Evolutionary conservation across 2,888 invertebrate species (phyloP), one percentile per base, ranked within the genome.

Genomic region (Boloria selene): DNA sequence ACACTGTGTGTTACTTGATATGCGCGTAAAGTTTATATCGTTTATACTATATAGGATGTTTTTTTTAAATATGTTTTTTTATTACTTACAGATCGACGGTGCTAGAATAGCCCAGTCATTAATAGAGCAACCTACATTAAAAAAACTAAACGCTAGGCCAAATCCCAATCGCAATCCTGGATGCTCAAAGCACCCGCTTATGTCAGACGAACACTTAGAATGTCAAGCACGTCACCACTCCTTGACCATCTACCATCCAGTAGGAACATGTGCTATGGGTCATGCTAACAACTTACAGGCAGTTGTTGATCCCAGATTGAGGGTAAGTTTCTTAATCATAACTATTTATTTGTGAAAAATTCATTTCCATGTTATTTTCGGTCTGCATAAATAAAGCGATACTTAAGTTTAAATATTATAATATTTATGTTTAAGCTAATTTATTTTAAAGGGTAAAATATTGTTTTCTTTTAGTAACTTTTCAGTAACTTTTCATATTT

Each of bases 191-290:
- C 87, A 94, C 55, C 88, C 92, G 55, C 94, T 95, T 65, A 91
- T 95, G 73, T 95, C 95, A 0, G 95, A 96, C 73, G 95, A 94
- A 58, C 97, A 96, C 78, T 94, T 96, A 93, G 95, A 94, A 66
- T 97, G 97, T 73, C 93, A 95, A 75, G 95, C 95, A 0, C 88
- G 95, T 60, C 95, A 95, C 75, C 96, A 96, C 81, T 94, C 96
- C 0, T 88, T 96, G 77, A 97, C 97, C 0, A 96, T 97, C 72
- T 97, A 96, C 81, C 97, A 97, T 82, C 96, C 96, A 0, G 95
- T 95, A 0, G 96, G 97, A 10, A 97, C 97, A 0, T 95, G 95
- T 70, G 96, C 96, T 79, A 97, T 97, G 96, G 96, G 96, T 0
- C 95, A 95, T 0, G 67, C 74, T 1, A 79, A 83, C 0, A 79